Evolutionary conservation across 2,888 invertebrate species (phyloP).

Genomic region (Apodemia duryi): DNA sequence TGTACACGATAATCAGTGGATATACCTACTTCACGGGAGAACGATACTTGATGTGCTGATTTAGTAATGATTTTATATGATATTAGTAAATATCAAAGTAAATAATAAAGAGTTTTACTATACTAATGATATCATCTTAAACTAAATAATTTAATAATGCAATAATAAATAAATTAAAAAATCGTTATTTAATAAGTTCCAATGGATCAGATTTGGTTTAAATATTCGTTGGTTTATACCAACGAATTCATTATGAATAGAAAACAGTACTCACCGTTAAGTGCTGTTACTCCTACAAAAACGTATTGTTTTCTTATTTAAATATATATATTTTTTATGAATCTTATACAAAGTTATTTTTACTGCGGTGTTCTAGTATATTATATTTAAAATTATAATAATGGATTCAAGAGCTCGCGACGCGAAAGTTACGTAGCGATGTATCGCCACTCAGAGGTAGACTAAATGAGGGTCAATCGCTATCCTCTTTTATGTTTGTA

Average conservation of each 20-base stretch:
- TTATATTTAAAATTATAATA: constrained; percentile 5
- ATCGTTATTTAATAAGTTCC: background rate
- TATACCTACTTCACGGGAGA: constrained; percentile 17
- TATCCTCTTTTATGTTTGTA: constrained; percentile 72
- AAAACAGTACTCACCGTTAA: too few relatives aligned
- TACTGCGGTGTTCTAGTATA: background rate
- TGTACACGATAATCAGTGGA: constrained; percentile 37
- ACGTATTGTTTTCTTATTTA: background rate
- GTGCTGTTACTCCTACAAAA: background rate
- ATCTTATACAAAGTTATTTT: background rate
- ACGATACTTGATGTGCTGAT: background rate
- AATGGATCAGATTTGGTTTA: background rate
- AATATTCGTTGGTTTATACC: too few relatives aligned
- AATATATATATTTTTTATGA: background rate
- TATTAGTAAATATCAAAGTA: background rate
- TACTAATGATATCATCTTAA: background rate
- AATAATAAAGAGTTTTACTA: background rate
- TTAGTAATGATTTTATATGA: background rate
- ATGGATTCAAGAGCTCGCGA: background rate
- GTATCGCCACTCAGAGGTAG: constrained; percentile 47
- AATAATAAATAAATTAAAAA: background rate
- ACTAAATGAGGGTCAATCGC: constrained; percentile 64
- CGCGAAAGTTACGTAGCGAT: constrained; percentile 27
- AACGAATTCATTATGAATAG: too few relatives aligned
- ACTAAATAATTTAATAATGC: background rate